A percentile compares a stretch with the other conserved stretches of the same genome.
phyloP scores from a whole-genome alignment of 1,140 invertebrate genomes.

The Pteromalus puparum region DNA sequence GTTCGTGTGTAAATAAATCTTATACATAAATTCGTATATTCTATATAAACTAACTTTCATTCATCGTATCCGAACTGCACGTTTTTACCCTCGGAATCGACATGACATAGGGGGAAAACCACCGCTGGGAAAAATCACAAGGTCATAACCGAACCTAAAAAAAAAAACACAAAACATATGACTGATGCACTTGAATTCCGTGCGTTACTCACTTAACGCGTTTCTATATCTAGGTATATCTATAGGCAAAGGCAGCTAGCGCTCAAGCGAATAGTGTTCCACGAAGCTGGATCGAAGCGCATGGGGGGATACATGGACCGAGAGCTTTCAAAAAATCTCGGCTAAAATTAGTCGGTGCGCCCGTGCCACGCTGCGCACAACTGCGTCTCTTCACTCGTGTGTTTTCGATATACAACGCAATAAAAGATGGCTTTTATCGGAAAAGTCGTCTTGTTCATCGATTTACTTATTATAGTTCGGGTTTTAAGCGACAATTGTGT shows the following conservation, averaged over 20 bases:
- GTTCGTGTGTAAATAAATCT: neutral
- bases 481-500: slow-evolving; percentile 35
- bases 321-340: slow-evolving; percentile 46
- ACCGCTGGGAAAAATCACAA: neutral
- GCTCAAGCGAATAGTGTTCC: neutral
- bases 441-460: neutral
- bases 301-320: neutral
- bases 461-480: neutral
- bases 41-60: slow-evolving; percentile 9
- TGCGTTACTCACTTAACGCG: neutral
- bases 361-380: neutral
- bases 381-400: too few species aligned
- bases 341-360: slow-evolving; percentile 45
- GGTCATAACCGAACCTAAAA: neutral
- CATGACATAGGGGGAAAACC: neutral
- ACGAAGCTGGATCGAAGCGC: neutral
- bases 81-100: slow-evolving; percentile 7
- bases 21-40: too few species aligned
- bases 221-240: neutral
- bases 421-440: neutral
- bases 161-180: neutral
- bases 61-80: neutral
- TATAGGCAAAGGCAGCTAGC: neutral
- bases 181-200: neutral
- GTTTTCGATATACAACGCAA: neutral